These are phyloP conservation scores for Ormia ochracea DNA, from an alignment of 2,888 invertebrate species.

Conservation along the genomic window DNA sequence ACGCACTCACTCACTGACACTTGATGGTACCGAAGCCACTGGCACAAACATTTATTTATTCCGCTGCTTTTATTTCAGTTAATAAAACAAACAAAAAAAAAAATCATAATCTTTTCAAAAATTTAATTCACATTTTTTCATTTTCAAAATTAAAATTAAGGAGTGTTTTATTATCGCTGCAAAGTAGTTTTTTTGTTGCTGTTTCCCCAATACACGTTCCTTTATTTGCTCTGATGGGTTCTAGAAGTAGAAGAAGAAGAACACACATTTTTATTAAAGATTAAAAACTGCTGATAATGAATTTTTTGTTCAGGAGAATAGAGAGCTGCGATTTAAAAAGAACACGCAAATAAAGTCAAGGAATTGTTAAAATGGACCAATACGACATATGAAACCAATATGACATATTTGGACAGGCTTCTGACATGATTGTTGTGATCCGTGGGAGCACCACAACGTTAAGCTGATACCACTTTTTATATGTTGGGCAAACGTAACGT, in stretches of 20 bases:
- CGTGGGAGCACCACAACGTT: neutral
- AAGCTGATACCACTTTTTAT: neutral
- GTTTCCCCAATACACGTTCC: conserved; percentile 4
- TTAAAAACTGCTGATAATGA: conserved; percentile 48
- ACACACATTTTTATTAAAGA: conserved; percentile 39
- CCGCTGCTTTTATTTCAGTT: neutral
- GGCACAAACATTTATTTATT: neutral
- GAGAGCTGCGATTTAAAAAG: neutral
- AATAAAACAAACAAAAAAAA: neutral
- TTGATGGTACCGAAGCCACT: neutral
- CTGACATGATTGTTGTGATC: conserved; percentile 30
- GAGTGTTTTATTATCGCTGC: conserved; percentile 35
- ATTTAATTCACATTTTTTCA: neutral
- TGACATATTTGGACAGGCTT: conserved; percentile 19
- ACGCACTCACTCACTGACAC: neutral
- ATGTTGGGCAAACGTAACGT: neutral
- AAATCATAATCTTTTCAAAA: neutral
- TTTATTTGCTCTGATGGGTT: conserved; percentile 23
- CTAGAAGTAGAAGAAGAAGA: neutral
- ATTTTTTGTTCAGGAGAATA: conserved; percentile 2
- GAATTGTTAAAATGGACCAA: neutral
- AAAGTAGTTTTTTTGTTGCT: conserved; percentile 1
- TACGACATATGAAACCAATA: neutral
- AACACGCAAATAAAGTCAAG: neutral
- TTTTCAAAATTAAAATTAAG: conserved; percentile 16